These are phyloP conservation scores for Tiliacea aurago DNA, from an alignment of 2,888 invertebrate species.

Conservation along the genomic window DNA sequence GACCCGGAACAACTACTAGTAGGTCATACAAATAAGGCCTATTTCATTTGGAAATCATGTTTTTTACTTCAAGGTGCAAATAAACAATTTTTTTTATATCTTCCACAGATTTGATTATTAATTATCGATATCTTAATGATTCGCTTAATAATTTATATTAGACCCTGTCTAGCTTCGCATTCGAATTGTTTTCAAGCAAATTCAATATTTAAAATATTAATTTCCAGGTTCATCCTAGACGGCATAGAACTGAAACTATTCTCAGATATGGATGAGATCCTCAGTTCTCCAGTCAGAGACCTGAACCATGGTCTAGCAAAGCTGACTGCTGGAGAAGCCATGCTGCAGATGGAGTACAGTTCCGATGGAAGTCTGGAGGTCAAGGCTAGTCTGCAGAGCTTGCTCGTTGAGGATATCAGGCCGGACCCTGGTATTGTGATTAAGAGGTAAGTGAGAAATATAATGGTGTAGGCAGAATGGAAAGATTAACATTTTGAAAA, in stretches of 20 bases:
- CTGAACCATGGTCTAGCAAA: slow-evolving; percentile 93
- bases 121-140: too few species aligned
- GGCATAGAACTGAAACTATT: slow-evolving; percentile 93
- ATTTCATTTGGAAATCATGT: too few species aligned
- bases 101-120: too few species aligned
- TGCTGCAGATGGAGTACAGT: slow-evolving; percentile 91
- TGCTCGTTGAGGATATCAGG: slow-evolving; percentile 93
- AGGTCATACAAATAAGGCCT: too few species aligned
- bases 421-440: slow-evolving; percentile 91
- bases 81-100: too few species aligned
- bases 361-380: slow-evolving; percentile 93
- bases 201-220: background rate
- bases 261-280: slow-evolving; percentile 93
- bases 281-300: slow-evolving; percentile 94
- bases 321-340: slow-evolving; percentile 92
- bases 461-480: background rate
- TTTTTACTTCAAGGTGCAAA: too few species aligned
- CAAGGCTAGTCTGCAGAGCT: slow-evolving; percentile 92
- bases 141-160: background rate
- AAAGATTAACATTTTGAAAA: background rate
- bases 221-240: slow-evolving; percentile 91
- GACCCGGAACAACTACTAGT: too few species aligned
- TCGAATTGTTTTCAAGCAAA: background rate
- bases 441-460: slow-evolving; percentile 87
- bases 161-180: background rate